A percentile compares a stretch with the other conserved stretches of the same genome.
Evolutionary conservation across 2,888 invertebrate species (phyloP).

Genomic region (Drosophila ezoana): DNA sequence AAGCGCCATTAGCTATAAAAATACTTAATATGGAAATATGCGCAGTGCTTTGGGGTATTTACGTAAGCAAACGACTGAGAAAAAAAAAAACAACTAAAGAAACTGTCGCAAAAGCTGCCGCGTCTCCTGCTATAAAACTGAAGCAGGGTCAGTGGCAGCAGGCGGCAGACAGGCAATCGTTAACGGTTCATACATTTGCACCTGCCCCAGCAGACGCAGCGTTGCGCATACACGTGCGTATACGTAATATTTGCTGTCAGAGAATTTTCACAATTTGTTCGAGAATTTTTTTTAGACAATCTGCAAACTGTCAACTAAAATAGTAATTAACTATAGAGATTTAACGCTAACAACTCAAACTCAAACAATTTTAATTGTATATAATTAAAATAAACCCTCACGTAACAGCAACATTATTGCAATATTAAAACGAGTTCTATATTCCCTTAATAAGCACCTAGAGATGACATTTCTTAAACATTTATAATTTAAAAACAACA

Average conservation of each 20-base stretch:
- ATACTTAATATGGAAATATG: slow-evolving; percentile 80
- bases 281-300: slow-evolving; percentile 3
- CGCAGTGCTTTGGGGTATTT: slow-evolving; percentile 69
- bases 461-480: too few species aligned
- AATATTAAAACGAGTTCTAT: too few species aligned
- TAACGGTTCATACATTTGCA: slow-evolving; percentile 54
- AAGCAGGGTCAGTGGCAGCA: slow-evolving; percentile 44
- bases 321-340: slow-evolving; percentile 1
- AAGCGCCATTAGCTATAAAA: slow-evolving; percentile 80
- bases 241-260: slow-evolving; percentile 41
- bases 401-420: too few species aligned
- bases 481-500: too few species aligned
- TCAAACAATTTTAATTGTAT: too few species aligned
- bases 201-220: slow-evolving; percentile 32
- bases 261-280: slow-evolving; percentile 12
- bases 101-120: slow-evolving; percentile 70
- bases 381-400: too few species aligned
- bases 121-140: slow-evolving; percentile 26
- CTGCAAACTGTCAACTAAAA: slow-evolving; percentile 19
- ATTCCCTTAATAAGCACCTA: too few species aligned
- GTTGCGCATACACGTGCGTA: slow-evolving; percentile 35
- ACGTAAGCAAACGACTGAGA: slow-evolving; percentile 44
- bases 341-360: too few species aligned
- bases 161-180: slow-evolving; percentile 35
- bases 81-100: slow-evolving; percentile 46